Evolutionary conservation across 2,797 vertebrate genomes (phyloP).

Genomic region (Phyllotis vaccarum): DNA sequence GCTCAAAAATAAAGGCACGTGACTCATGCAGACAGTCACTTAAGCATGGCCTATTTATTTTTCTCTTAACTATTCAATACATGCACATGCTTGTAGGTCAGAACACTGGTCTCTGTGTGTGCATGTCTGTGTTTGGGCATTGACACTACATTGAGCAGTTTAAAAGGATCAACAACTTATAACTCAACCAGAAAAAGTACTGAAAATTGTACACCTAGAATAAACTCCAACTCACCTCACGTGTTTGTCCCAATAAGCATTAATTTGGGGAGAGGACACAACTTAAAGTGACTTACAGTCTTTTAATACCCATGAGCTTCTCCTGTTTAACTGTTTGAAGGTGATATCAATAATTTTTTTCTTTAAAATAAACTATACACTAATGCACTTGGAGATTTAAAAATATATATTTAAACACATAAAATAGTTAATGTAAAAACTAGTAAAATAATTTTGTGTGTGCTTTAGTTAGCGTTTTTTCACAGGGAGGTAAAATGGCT

Average conservation of each 20-base stretch:
- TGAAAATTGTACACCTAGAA: not conserved
- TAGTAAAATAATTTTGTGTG: conserved; percentile 35
- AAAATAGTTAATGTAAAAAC: not conserved
- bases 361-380: not conserved
- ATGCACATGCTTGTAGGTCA: not conserved
- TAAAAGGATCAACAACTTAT: not conserved
- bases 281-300: not conserved
- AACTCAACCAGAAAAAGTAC: not conserved
- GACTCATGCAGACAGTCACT: not conserved
- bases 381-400: not conserved
- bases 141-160: not conserved
- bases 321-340: not conserved
- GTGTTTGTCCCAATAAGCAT: not conserved
- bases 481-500: not conserved
- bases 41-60: not conserved
- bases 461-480: not conserved
- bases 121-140: not conserved
- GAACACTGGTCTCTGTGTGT: not conserved
- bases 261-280: not conserved
- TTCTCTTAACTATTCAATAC: not conserved
- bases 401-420: not conserved
- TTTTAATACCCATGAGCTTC: not conserved
- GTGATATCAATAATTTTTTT: not conserved
- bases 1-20: not conserved
- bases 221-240: not conserved